These are phyloP conservation scores for Drosophila algonquin DNA, from an alignment of 2,888 invertebrate genomes.

Conservation along the genomic window DNA sequence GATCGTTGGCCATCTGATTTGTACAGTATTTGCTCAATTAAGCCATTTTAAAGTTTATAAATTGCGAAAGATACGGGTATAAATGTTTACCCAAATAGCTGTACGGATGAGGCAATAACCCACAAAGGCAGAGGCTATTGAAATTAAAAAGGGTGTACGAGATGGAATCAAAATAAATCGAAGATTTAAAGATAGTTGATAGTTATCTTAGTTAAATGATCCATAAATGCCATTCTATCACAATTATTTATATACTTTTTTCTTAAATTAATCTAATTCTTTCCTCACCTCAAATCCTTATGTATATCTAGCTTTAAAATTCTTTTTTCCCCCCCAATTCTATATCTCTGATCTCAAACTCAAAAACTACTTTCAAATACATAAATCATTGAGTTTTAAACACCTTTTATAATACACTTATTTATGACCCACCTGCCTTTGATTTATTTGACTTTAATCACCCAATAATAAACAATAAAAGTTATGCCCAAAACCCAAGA, in stretches of 20 bases:
- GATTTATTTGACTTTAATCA: slow-evolving; percentile 49
- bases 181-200: not conserved
- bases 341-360: not conserved
- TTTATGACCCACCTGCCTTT: slow-evolving; percentile 30
- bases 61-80: slow-evolving; percentile 9
- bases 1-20: slow-evolving; percentile 36
- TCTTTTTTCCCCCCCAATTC: too few relatives aligned
- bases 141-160: not conserved
- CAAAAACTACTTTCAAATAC: slow-evolving; percentile 11
- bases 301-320: not conserved
- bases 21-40: slow-evolving; percentile 56
- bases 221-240: not conserved
- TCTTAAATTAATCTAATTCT: too few relatives aligned
- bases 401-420: slow-evolving; percentile 19
- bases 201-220: not conserved
- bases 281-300: too few relatives aligned
- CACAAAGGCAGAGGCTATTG: not conserved
- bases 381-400: slow-evolving; percentile 6
- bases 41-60: slow-evolving; percentile 27
- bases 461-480: slow-evolving; percentile 38
- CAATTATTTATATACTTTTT: too few relatives aligned
- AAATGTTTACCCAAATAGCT: not conserved
- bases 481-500: slow-evolving; percentile 20
- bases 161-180: not conserved
- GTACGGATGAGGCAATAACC: not conserved